Base-by-base conservation (phyloP, 2,797 vertebrate genomes). In the Sebastes goodei region DNA sequence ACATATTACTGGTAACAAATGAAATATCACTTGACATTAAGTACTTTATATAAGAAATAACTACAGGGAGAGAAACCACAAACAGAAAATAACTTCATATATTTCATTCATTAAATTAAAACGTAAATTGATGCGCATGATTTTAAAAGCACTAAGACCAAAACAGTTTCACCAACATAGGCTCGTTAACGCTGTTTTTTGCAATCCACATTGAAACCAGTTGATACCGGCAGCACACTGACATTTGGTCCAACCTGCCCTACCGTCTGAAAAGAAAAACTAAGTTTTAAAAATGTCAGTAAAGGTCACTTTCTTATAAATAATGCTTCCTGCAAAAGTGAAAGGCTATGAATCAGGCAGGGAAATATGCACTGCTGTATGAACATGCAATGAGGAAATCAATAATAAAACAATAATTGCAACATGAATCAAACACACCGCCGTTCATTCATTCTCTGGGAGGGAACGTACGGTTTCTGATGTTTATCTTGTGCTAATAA, bases 351-450 rank as follows among this genome's bases (percentile, higher is more conserved):
- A 80, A 75, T 63, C 5, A 76, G 46, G 8, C 7, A 3, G 53
- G 33, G 64, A 83, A 64, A 52, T 49, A 25, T 79, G 80, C 46
- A 33, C 55, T 4, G 8, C 66, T 49, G 23, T 20, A 6, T 61
- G 21, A 65, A 64, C 27, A 29, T 79, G 67, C 20, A 78, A 57
- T 4, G 21, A 73, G 82, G 83, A 86, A 88, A 83, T 25, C 55
- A 35, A 32, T 35, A 52, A 82, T 71, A 49, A 80, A 69, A 70
- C 33, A 71, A 77, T 75, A 59, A 20, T 10, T 30, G 7, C 23
- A 60, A 33, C 10, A 35, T 62, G 3, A 72, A 79, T 79, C 33
- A 79, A 27, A 69, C 1, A 11, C 30, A 25, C 4, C 7, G 0
- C 4, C 7, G 5, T 46, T 82, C 10, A 38, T 63, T 72, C 17